A percentile compares a stretch with the other conserved stretches of the same genome.
Evolutionary conservation across 2,113 vertebrate genomes (phyloP).

Genomic region (Scalopus aquaticus): DNA sequence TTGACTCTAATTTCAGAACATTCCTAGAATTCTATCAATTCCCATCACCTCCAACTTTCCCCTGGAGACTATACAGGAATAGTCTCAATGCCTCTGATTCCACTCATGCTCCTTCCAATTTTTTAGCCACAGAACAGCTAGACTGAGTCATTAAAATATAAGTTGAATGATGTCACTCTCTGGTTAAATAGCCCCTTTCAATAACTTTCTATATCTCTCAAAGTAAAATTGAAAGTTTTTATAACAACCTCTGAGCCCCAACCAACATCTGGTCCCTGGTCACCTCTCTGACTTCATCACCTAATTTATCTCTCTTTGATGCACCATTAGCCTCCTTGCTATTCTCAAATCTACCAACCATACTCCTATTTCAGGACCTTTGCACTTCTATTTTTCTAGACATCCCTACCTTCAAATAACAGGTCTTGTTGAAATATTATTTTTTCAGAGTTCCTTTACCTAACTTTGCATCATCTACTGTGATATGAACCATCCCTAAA

Average conservation of each 20-base stretch:
- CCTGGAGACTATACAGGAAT: not conserved
- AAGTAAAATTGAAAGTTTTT: not conserved
- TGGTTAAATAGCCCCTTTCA: not conserved
- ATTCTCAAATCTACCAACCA: not conserved
- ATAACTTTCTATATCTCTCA: not conserved
- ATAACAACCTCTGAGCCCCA: not conserved
- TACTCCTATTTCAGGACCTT: not conserved
- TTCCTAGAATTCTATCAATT: not conserved
- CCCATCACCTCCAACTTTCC: not conserved
- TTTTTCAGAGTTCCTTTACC: not conserved
- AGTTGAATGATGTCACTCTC: not conserved
- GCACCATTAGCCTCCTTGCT: not conserved
- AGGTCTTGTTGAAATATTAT: not conserved
- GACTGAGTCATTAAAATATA: not conserved
- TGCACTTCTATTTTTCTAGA: not conserved
- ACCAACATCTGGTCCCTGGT: not conserved
- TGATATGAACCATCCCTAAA: not conserved
- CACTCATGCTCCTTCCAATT: not conserved
- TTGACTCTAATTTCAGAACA: not conserved
- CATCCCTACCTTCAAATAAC: not conserved
- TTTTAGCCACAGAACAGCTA: not conserved
- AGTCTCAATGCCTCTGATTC: not conserved
- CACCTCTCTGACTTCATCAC: not conserved
- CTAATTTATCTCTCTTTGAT: no score
- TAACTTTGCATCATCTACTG: not conserved